Conservation (phyloP, 2,797 vertebrate species). For the Podarcis lilfordi region DNA sequence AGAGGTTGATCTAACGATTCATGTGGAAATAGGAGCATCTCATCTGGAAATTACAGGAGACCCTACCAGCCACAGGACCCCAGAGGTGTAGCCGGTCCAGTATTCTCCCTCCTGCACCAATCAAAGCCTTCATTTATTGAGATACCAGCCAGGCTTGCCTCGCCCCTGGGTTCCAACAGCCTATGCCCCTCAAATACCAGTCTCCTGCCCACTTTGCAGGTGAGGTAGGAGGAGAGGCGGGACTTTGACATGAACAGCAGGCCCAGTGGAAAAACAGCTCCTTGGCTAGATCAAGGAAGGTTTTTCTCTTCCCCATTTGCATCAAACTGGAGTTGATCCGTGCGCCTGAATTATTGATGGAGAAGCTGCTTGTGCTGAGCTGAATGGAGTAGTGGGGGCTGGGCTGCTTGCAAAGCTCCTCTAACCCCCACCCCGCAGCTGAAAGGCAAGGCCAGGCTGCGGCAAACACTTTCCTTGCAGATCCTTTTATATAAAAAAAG, state of each 20-base stretch:
- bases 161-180: accelerated
- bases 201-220: background rate
- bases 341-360: slow-evolving; percentile 61
- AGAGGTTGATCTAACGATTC: background rate
- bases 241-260: too few relatives aligned
- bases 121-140: background rate
- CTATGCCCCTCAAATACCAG: background rate
- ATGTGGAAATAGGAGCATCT: background rate
- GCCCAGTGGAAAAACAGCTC: too few relatives aligned
- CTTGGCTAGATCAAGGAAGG: accelerated
- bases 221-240: too few relatives aligned
- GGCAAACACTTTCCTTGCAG: background rate
- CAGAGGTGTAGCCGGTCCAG: background rate
- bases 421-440: background rate
- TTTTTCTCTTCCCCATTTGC: background rate
- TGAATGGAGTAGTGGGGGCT: accelerated
- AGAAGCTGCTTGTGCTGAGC: background rate
- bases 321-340: background rate
- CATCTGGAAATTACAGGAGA: background rate
- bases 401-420: background rate
- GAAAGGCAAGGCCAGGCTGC: background rate
- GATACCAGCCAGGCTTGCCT: background rate
- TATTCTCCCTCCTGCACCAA: background rate
- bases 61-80: accelerated
- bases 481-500: background rate